Percentiles rank a stretch among this genome's conserved stretches.
phyloP scores from a whole-genome alignment of 2,797 vertebrate species.

The Menidia menidia region DNA sequence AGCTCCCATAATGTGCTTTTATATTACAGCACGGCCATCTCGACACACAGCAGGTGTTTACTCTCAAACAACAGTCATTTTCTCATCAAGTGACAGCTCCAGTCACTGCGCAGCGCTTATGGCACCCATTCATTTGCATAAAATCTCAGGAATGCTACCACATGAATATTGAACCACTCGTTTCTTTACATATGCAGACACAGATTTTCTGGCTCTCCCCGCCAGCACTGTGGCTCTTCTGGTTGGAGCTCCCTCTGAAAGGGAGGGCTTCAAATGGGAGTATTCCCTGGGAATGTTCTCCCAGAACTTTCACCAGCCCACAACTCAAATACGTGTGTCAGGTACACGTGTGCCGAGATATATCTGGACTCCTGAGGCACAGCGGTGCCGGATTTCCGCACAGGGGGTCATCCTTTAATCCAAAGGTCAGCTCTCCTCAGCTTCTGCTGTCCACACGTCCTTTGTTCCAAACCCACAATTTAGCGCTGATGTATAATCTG shows the following conservation, averaged over 20 bases:
- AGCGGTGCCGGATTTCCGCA: background rate
- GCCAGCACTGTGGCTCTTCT: background rate
- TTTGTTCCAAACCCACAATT: background rate
- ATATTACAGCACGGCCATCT: conserved; percentile 14
- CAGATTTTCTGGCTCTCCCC: conserved; percentile 14
- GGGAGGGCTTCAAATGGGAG: background rate
- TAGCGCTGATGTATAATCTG: background rate
- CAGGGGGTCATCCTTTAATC: background rate
- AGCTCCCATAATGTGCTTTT: conserved; percentile 30
- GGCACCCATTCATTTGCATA: conserved; percentile 56
- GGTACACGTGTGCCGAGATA: background rate
- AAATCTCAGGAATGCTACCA: conserved; percentile 41
- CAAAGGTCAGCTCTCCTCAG: background rate
- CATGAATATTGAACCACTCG: conserved; percentile 41
- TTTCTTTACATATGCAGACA: conserved; percentile 38
- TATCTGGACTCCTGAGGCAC: background rate
- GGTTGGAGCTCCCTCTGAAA: conserved; percentile 4
- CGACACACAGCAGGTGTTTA: conserved; percentile 63
- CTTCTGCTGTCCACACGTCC: background rate
- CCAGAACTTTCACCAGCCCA: conserved; percentile 1
- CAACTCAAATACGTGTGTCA: background rate
- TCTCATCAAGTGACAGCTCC: conserved; percentile 54
- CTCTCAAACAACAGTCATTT: conserved; percentile 56
- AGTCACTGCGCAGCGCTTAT: conserved; percentile 46
- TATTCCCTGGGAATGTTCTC: conserved; percentile 7